Base-by-base conservation (phyloP, 2,888 invertebrate genomes). In the Pseudoips prasinana region DNA sequence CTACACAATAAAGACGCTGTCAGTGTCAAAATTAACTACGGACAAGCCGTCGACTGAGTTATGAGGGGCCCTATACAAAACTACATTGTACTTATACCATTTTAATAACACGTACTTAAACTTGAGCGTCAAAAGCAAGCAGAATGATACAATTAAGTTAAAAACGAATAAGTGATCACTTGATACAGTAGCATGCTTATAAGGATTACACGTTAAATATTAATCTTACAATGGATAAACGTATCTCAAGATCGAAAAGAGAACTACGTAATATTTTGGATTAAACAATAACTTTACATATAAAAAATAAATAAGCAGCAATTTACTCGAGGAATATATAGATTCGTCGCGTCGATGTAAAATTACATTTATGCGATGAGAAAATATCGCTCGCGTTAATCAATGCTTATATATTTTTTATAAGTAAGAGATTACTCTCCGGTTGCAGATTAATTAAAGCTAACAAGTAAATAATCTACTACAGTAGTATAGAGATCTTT, bases 171-270 rank as follows among this genome's bases (percentile, higher is more conserved):
- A 58, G 65, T 72, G 69, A 61, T 72, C 73, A 74, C 61, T 74
- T 69, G 46, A 69, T 66, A 73, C 75, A 73, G 73, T 72, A 73
- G 63, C 58, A 73, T 64, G 61, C 39, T 40, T 46, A 46, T 26
- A 56, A 42, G 24, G 24, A 46, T 43, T 42, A 57, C 45, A 54
- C 39, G 37, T 44, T 46, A 37, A 33, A 37, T 35, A 51, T 59
- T 53, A 56, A 56, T 50, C 39, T 61, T 63, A 58, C 49, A 46
- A 38, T 57, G 38, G 44, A 58, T 54, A 56, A 50, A 54, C 41
- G 44, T 60, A 61, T 64, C 59, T 64, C 54, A 36, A 55, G 51
- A 54, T 57, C 51, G 41, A 48, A 43, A 37, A 45, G 51, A 64
- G 45, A 55, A 63, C 46, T 56, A 67, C 65, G 60, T 52, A 54